These are phyloP conservation scores for Antheraea mylitta DNA, from an alignment of 1,140 invertebrate species.

Conservation along the genomic window DNA sequence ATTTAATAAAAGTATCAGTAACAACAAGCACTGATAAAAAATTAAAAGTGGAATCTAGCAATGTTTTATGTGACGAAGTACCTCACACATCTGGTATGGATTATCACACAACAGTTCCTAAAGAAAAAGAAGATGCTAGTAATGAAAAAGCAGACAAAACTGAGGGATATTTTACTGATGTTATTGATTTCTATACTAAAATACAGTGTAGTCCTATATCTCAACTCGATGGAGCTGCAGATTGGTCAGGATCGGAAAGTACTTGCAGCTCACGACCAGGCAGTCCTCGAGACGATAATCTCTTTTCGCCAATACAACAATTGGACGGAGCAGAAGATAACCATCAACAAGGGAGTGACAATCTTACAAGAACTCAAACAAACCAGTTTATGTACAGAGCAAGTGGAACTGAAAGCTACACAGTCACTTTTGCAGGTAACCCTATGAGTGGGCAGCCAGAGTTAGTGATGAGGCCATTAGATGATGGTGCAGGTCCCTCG, in stretches of 20 bases:
- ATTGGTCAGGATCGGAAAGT: conserved; percentile 77
- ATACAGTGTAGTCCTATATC: conserved; percentile 77
- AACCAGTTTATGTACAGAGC: conserved; percentile 74
- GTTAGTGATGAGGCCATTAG: conserved; percentile 73
- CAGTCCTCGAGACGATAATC: conserved; percentile 52
- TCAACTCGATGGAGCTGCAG: conserved; percentile 83
- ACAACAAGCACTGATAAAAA: conserved; percentile 52
- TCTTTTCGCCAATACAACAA: conserved; percentile 82
- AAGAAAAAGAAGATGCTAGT: conserved; percentile 58
- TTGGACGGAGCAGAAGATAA: conserved; percentile 87
- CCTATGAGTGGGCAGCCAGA: conserved; percentile 66
- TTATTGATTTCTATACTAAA: conserved; percentile 77
- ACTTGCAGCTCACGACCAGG: conserved; percentile 66
- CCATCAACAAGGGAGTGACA: conserved; percentile 62
- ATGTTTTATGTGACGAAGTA: conserved; percentile 48
- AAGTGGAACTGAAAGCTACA: conserved; percentile 69
- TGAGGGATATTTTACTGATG: conserved; percentile 69
- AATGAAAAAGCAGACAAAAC: conserved; percentile 61
- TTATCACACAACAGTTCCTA: conserved; percentile 57
- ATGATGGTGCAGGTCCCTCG: conserved; percentile 54
- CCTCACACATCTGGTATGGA: conserved; percentile 65
- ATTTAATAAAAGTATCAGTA: conserved; percentile 54
- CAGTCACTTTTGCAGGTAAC: conserved; percentile 72
- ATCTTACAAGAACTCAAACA: conserved; percentile 53
- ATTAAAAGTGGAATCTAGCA: conserved; percentile 46